Evolutionary conservation across 37 sponge, comb jelly and placozoan genomes (phyloP), one percentile per base, ranked within the genome.

Genomic region (Oscarella lobularis): DNA sequence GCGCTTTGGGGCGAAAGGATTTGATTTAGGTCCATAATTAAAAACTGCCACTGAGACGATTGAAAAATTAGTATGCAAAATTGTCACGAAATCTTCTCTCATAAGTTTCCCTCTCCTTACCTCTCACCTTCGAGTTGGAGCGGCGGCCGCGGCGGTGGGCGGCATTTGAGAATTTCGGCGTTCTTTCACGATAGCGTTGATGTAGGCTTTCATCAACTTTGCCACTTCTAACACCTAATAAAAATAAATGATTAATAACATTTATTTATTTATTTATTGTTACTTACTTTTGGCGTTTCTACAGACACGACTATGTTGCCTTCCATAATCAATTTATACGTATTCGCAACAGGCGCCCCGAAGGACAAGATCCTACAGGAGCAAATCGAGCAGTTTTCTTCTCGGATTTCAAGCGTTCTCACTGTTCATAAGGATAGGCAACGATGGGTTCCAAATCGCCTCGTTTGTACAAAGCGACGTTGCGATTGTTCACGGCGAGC

Each of bases 171-270:
- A n/a, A n/a, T n/a, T n/a, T 29, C 41, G 60, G 33, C 66, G 33
- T 38, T 20, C 31, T 40, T 6, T 38, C n/a, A 83, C 80, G 5
- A 80, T 74, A 0, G 66, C 39, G n/a, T 72, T 31, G 41, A 88
- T 78, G 76, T 88, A 81, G 0, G 88, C 88, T 54, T 79, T 88
- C 79, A 88, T 83, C 41, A 88, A 66, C 39, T 81, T 84, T 37
- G 85, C 81, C 30, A 88, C 40, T 38, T 88, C 85, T 41, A 78
- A 78, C 36, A 84, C 88, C 88, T 88, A 54, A n/a, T 38, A 3
- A 77, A 33, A 38, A 70, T 67, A 32, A 20, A 66, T 36, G 54
- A 2, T 35, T 41, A 38, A 39, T 33, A 33, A 5, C 2, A 35
- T n/a, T n/a, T n/a, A n/a, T n/a, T n/a, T n/a, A n/a, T n/a, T n/a